Evolutionary conservation across 2,113 vertebrate species (phyloP).

Genomic region (Lepus europaeus): DNA sequence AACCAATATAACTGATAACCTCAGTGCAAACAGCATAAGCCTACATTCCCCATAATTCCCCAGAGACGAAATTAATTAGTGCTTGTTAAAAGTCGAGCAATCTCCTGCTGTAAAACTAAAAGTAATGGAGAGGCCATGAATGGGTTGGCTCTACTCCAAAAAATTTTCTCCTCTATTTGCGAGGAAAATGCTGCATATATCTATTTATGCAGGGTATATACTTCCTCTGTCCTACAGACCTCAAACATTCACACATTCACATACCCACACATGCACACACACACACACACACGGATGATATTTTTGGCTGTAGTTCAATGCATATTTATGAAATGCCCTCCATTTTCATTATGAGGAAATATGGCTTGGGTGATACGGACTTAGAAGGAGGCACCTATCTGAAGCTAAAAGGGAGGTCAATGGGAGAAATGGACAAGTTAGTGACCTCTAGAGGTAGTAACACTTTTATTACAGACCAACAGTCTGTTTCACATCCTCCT

Average conservation of each 20-base stretch:
- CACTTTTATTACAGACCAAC: neutral
- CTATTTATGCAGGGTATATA: conserved; percentile 5
- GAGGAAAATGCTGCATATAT: conserved; percentile 5
- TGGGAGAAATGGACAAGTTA: neutral
- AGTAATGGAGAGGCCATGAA: conserved; percentile 57
- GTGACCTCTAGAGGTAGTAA: neutral
- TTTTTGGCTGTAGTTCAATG: conserved; percentile 15
- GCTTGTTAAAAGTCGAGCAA: conserved; percentile 79
- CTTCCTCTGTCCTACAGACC: conserved; percentile 8
- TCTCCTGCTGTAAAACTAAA: conserved; percentile 66
- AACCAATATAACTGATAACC: conserved; percentile 85
- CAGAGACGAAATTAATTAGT: conserved; percentile 82
- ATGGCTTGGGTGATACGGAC: neutral
- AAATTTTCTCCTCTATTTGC: conserved; percentile 53
- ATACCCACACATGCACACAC: neutral
- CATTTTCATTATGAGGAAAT: neutral
- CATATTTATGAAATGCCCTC: neutral
- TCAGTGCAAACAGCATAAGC: conserved; percentile 74
- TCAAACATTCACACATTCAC: neutral
- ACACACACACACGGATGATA: neutral
- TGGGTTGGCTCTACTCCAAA: conserved; percentile 32
- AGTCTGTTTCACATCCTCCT: neutral
- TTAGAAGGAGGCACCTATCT: neutral
- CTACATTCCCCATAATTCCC: conserved; percentile 75
- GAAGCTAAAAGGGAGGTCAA: neutral